These are phyloP conservation scores for Tapirus indicus DNA, from an alignment of 2,797 vertebrate genomes.

Conservation along the genomic window DNA sequence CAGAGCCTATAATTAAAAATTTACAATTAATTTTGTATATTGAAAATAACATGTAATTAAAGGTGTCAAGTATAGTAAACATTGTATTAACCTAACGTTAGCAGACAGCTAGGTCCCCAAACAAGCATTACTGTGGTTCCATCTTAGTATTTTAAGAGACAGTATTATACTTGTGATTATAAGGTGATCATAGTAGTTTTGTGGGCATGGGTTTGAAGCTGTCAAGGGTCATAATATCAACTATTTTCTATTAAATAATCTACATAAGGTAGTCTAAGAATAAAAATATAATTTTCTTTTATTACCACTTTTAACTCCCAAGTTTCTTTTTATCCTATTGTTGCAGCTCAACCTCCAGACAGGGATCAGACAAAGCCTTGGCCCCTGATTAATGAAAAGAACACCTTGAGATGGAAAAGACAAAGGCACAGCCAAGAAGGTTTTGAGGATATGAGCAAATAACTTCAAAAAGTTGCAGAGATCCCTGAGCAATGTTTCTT, in stretches of 20 bases:
- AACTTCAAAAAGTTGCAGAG: slow-evolving; percentile 55
- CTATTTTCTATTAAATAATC: slow-evolving; percentile 35
- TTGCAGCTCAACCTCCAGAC: slow-evolving; percentile 61
- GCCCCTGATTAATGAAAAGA: slow-evolving; percentile 59
- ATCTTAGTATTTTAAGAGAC: slow-evolving; percentile 73
- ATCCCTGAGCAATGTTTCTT: slow-evolving; percentile 45
- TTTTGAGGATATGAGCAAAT: slow-evolving; percentile 66
- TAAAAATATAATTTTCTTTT: slow-evolving; percentile 18
- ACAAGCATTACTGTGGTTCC: slow-evolving; percentile 56
- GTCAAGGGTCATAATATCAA: slow-evolving; percentile 19
- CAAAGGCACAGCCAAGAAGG: slow-evolving; percentile 63
- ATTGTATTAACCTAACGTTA: slow-evolving; percentile 82
- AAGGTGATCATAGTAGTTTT: slow-evolving; percentile 58
- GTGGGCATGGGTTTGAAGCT: background rate
- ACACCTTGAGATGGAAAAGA: slow-evolving; percentile 66
- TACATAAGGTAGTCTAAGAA: slow-evolving; percentile 41
- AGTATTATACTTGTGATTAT: slow-evolving; percentile 70
- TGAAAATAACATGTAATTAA: slow-evolving; percentile 17
- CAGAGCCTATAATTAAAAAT: slow-evolving; percentile 15
- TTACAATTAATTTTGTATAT: slow-evolving; percentile 9
- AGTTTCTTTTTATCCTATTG: slow-evolving; percentile 69
- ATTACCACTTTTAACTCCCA: slow-evolving; percentile 46
- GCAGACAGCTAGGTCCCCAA: slow-evolving; percentile 71
- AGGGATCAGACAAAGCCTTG: slow-evolving; percentile 64
- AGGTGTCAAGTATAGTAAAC: slow-evolving; percentile 70